Conservation (phyloP, 53 echinoderm and acorn worm genomes). For the Paracentrotus lividus region DNA sequence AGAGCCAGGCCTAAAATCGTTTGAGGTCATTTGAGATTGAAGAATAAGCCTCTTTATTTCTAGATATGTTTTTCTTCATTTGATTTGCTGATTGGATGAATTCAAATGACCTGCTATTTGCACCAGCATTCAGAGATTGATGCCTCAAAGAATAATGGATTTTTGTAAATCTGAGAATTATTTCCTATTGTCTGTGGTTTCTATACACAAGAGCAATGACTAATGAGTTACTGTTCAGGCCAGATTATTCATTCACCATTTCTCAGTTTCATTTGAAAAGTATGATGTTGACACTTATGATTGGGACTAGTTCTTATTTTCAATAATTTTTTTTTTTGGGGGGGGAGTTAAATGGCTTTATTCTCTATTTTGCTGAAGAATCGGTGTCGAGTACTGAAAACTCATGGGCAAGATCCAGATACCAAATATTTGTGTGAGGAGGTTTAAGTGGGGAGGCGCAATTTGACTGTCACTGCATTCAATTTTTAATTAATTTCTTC, state of each 20-base stretch:
- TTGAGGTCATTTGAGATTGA: not conserved
- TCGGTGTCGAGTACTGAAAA: too few species aligned
- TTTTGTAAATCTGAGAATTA: not conserved
- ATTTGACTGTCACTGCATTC: too few species aligned
- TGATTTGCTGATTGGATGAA: not conserved
- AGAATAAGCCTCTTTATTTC: not conserved
- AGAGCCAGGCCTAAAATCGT: not conserved
- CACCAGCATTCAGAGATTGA: constrained; percentile 6
- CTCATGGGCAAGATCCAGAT: too few species aligned
- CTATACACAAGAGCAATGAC: not conserved
- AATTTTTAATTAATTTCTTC: too few species aligned
- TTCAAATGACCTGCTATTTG: not conserved
- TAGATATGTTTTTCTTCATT: not conserved
- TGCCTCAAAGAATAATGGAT: constrained; percentile 15
- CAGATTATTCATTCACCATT: not conserved
- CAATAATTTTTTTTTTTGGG: too few species aligned
- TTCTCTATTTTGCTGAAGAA: too few species aligned
- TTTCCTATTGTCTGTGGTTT: constrained; percentile 6
- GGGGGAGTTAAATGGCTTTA: too few species aligned
- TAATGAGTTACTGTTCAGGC: not conserved
- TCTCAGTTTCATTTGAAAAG: not conserved
- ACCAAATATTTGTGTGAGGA: too few species aligned
- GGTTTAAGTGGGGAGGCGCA: too few species aligned
- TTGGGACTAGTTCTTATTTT: not conserved
- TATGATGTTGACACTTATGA: not conserved